Conservation (phyloP, 2,113 vertebrate genomes). For the Brachypteracias leptosomus region DNA sequence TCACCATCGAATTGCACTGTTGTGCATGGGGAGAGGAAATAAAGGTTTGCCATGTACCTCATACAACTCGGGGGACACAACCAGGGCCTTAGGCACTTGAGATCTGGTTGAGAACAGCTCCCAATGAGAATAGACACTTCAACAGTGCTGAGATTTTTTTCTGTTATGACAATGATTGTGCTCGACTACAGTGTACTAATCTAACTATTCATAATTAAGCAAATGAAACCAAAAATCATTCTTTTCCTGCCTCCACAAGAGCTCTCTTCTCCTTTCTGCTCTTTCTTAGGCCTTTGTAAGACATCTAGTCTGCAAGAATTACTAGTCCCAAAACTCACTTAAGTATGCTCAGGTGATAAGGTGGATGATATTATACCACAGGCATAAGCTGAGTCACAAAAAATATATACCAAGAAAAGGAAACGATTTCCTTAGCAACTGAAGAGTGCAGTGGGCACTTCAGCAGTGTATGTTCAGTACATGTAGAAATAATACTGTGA, state of each 20-base stretch:
- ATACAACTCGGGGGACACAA: neutral
- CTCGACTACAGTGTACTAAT: neutral
- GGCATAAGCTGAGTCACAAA: neutral
- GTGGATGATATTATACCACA: neutral
- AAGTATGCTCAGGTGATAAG: neutral
- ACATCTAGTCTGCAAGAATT: neutral
- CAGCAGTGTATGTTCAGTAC: neutral
- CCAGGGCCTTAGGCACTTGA: neutral
- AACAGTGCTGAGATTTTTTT: neutral
- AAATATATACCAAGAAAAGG: neutral
- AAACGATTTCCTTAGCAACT: conserved; percentile 2
- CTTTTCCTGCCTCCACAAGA: neutral
- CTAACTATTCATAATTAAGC: neutral
- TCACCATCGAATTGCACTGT: accelerated
- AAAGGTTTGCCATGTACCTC: neutral
- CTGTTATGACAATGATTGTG: neutral
- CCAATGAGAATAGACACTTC: neutral
- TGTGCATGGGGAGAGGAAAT: neutral
- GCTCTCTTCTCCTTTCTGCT: neutral
- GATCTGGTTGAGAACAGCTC: neutral
- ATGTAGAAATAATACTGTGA: neutral
- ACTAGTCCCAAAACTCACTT: neutral
- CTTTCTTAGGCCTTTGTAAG: neutral
- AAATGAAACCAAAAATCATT: neutral
- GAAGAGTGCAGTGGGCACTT: neutral